Conservation (phyloP, 1,140 invertebrate genomes). For the Lepidotrigona ventralis region DNA sequence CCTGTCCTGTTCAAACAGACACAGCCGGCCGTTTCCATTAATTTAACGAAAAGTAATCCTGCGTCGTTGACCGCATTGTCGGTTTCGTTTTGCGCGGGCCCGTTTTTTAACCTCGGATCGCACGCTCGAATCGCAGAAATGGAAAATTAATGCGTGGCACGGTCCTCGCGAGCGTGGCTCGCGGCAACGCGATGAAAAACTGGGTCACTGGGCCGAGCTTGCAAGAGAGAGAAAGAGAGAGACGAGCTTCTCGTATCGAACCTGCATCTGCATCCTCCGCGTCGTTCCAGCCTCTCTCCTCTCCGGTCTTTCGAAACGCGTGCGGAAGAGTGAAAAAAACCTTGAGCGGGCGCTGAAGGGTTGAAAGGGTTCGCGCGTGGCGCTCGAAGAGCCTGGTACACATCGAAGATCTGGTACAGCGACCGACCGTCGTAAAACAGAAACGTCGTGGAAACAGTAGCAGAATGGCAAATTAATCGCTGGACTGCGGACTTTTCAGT, state of each 20-base stretch:
- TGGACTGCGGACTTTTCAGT: too few relatives aligned
- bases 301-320: background rate
- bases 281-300: background rate
- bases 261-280: constrained; percentile 57
- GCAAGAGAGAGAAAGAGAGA: background rate
- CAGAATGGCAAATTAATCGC: too few relatives aligned
- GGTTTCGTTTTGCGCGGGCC: background rate
- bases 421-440: too few relatives aligned
- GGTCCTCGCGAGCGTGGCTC: background rate
- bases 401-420: too few relatives aligned
- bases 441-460: too few relatives aligned
- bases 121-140: constrained; percentile 19
- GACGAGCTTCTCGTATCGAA: constrained; percentile 45
- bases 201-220: constrained; percentile 68
- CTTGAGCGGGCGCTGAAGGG: background rate
- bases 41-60: constrained; percentile 13
- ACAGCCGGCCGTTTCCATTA: background rate
- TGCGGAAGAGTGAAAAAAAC: background rate
- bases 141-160: constrained; percentile 38
- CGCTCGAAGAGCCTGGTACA: background rate
- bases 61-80: background rate
- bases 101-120: background rate
- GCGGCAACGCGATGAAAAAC: constrained; percentile 52
- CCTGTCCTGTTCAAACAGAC: background rate
- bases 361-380: background rate